These are phyloP conservation scores for Danaus plexippus DNA, from an alignment of 1,140 invertebrate genomes.

Conservation along the genomic window DNA sequence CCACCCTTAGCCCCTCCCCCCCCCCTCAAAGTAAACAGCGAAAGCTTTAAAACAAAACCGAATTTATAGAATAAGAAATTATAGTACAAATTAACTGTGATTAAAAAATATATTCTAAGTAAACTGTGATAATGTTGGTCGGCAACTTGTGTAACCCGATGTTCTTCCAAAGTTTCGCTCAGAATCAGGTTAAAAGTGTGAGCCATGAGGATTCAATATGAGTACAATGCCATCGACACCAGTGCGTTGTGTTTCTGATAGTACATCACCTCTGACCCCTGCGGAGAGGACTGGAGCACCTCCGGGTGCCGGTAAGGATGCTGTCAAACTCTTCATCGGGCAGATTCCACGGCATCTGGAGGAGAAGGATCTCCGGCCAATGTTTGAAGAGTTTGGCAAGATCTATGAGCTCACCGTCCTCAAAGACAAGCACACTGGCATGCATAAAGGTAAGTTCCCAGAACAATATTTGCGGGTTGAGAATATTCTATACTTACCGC, in stretches of 20 bases:
- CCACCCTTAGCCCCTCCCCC: constrained; percentile 36
- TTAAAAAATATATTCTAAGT: constrained; percentile 19
- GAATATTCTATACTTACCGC: too few species aligned
- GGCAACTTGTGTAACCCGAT: constrained; percentile 55
- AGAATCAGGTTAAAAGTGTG: constrained; percentile 29
- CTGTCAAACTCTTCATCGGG: constrained; percentile 92
- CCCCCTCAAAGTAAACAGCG: constrained; percentile 54
- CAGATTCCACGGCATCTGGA: constrained; percentile 93
- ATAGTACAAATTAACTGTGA: constrained; percentile 59
- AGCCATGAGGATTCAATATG: constrained; percentile 20
- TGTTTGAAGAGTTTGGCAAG: constrained; percentile 94
- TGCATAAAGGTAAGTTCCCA: constrained; percentile 87
- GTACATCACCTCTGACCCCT: constrained; percentile 36
- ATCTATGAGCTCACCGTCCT: constrained; percentile 95
- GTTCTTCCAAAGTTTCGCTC: constrained; percentile 48
- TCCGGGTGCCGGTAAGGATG: constrained; percentile 70
- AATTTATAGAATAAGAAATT: constrained; percentile 63
- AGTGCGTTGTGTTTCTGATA: constrained; percentile 34
- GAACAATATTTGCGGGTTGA: not conserved
- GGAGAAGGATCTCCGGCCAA: constrained; percentile 89
- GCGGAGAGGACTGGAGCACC: constrained; percentile 60
- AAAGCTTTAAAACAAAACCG: constrained; percentile 66
- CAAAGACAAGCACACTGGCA: constrained; percentile 93
- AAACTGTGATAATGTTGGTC: constrained; percentile 40
- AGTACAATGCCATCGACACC: constrained; percentile 51